Base-by-base conservation (phyloP, 2,113 vertebrate genomes). In the Hypocryptadius cinnamomeus region DNA sequence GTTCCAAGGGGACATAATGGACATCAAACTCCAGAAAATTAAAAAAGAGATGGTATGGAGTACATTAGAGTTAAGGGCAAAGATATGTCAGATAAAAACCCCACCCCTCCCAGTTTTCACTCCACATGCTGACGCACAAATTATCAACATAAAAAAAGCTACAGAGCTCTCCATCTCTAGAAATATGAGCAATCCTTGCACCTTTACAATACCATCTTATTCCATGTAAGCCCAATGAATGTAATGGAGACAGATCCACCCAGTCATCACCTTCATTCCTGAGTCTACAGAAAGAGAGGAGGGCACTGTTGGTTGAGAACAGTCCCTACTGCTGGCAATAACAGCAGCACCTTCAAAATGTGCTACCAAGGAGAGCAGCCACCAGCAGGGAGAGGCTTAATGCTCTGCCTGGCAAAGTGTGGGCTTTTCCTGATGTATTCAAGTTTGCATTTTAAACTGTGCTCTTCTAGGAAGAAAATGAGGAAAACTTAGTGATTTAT, bases 401-500 rank as follows among this genome's bases (percentile, higher is more conserved):
- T 77, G 72, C n/a, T 89, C 63, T 83, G 54, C 79, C 11, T 17
- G 44, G 48, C 69, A 93, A 88, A 92, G n/a, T n/a, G 4, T 1
- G 20, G n/a, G 27, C 31, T 85, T 83, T 72, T 61, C 28, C 72
- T 72, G n/a, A 65, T 81, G 37, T 73, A 74, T 90, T 90, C 76
- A 81, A 84, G 74, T 82, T 56, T 9, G 7, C 40, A 24, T 76
- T 93, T 95, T 89, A 81, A 86, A 93, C 70, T 31, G 37, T 65
- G 69, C 45, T 92, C 44, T 85, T 86, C 57, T 85, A 93, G 65
- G 79, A 54, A 16, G 44, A 84, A 90, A 88, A 86, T 50, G 48
- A 88, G 53, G 45, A 88, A 89, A 94, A 56, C 40, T 87, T 61
- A 70, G 90, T 85, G 77, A 74, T 95, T 94, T 94, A 85, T 69